phyloP scores from a whole-genome alignment of 2,797 vertebrate species.

The Neosalanx taihuensis region DNA sequence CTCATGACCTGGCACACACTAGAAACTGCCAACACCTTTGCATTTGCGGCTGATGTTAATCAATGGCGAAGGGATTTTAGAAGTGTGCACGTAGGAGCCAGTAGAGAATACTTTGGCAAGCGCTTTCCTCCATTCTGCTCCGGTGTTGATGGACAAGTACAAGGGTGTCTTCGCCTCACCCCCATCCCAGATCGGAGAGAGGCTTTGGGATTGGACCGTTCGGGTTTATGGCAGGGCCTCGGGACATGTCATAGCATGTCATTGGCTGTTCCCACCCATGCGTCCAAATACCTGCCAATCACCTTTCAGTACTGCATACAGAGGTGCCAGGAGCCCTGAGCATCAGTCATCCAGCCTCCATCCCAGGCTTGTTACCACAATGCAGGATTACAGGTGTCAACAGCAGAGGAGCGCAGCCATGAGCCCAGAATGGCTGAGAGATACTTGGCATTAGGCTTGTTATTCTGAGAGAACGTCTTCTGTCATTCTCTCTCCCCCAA shows the following conservation, averaged over 20 bases:
- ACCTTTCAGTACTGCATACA: constrained; percentile 47
- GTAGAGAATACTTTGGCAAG: constrained; percentile 47
- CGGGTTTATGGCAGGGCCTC: constrained; percentile 43
- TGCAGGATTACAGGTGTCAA: constrained; percentile 64
- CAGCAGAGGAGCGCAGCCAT: constrained; percentile 40
- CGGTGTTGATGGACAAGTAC: constrained; percentile 56
- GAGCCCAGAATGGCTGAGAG: constrained; percentile 45
- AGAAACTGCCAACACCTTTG: constrained; percentile 53
- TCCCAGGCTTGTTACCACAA: constrained; percentile 48
- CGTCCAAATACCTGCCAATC: constrained; percentile 62
- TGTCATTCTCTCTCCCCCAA: constrained; percentile 43
- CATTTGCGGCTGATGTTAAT: constrained; percentile 63
- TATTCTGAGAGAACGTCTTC: constrained; percentile 38
- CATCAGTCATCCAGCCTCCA: constrained; percentile 62
- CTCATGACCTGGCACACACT: constrained; percentile 50
- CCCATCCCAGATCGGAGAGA: constrained; percentile 21
- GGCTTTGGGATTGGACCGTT: constrained; percentile 36
- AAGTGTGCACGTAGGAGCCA: constrained; percentile 31
- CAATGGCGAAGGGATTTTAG: constrained; percentile 49
- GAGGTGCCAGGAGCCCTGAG: constrained; percentile 48
- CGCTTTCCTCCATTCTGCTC: constrained; percentile 35
- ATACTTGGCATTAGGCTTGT: constrained; percentile 53
- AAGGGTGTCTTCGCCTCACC: constrained; percentile 49
- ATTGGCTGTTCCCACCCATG: constrained; percentile 43
- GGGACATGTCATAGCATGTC: constrained; percentile 60